Evolutionary conservation across 2,888 invertebrate genomes (phyloP).

Genomic region (Megalurothrips usitatus): DNA sequence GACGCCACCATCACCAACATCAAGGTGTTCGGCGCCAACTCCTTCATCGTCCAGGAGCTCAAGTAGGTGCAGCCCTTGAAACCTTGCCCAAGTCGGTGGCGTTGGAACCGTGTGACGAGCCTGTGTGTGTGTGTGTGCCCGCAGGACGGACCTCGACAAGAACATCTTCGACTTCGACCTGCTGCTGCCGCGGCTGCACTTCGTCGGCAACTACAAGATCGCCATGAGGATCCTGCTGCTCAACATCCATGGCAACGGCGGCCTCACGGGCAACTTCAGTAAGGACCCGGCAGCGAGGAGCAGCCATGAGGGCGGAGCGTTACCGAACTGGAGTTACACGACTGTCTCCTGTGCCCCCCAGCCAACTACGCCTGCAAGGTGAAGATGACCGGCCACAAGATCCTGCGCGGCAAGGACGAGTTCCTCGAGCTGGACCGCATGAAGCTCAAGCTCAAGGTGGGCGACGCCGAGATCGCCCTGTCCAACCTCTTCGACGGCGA

Average conservation of each 20-base stretch:
- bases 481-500: constrained; percentile 35
- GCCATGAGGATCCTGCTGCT: constrained; percentile 61
- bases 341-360: constrained; percentile 18
- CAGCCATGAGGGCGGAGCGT: too few relatives aligned
- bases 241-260: constrained; percentile 59
- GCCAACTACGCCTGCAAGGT: constrained; percentile 34
- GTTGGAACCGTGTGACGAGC: background rate
- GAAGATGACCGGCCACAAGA: constrained; percentile 32
- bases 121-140: background rate
- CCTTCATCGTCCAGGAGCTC: constrained; percentile 12
- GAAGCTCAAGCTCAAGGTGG: constrained; percentile 34
- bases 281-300: constrained; percentile 42
- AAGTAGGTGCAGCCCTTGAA: background rate
- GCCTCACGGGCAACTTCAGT: constrained; percentile 64
- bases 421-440: constrained; percentile 33
- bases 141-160: constrained; percentile 57
- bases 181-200: constrained; percentile 55
- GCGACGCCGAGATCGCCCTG: constrained; percentile 32
- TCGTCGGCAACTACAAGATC: constrained; percentile 64
- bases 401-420: constrained; percentile 28
- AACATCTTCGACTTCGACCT: constrained; percentile 61
- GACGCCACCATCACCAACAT: constrained; percentile 34
- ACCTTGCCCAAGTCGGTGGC: too few relatives aligned
- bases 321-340: too few relatives aligned
- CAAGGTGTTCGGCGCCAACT: constrained; percentile 33